phyloP scores from a whole-genome alignment of 1,140 invertebrate species.

The Himalopsyche phryganea region DNA sequence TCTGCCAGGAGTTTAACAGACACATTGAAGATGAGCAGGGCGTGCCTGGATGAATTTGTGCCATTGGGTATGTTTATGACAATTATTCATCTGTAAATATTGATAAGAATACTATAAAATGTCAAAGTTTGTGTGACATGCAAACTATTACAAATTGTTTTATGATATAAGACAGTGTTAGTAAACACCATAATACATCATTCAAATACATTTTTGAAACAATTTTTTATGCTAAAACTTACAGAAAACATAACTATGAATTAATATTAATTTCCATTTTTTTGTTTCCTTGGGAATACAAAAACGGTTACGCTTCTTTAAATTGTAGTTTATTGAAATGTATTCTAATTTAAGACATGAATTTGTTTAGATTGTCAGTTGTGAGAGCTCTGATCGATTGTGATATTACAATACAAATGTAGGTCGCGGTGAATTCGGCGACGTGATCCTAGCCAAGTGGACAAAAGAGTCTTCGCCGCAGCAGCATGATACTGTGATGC shows the following conservation, averaged over 20 bases:
- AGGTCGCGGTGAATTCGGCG: constrained; percentile 88
- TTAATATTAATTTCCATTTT: constrained; percentile 7
- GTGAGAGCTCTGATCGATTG: no score
- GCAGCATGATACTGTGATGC: constrained; percentile 52
- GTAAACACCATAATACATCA: no score
- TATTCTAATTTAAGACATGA: no score
- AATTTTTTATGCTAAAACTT: no score
- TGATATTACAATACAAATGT: no score
- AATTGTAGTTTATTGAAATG: no score
- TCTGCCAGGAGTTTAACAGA: constrained; percentile 58
- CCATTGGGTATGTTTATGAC: constrained; percentile 57
- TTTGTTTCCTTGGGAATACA: no score
- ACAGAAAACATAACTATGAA: constrained; percentile 3
- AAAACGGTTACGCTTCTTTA: no score
- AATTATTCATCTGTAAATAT: background rate
- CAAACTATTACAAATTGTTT: background rate
- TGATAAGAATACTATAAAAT: background rate
- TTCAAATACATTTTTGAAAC: no score
- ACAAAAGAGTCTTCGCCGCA: background rate
- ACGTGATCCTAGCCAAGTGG: constrained; percentile 76
- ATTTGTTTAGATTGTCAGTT: no score
- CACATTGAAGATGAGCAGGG: constrained; percentile 56
- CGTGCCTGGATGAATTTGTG: constrained; percentile 74
- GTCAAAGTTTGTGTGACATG: background rate
- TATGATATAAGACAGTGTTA: no score